Evolutionary conservation across 2,113 vertebrate species (phyloP).

Genomic region (Hiodon tergisus): DNA sequence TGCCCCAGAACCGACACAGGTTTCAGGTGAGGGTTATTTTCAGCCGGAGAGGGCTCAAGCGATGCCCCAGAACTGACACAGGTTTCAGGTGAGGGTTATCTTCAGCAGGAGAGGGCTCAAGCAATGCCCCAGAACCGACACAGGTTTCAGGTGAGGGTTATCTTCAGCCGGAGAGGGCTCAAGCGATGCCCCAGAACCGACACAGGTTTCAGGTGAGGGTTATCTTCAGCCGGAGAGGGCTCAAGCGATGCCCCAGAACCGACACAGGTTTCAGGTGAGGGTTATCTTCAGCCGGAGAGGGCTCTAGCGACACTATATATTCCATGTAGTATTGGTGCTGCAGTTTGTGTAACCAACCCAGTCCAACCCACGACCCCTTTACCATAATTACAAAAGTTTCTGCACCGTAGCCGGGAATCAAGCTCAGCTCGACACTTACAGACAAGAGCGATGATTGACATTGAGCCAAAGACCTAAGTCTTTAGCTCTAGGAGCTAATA

Average conservation of each 20-base stretch:
- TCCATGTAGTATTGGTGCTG: no score
- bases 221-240: background rate
- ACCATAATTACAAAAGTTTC: no score
- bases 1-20: constrained; percentile 54
- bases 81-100: constrained; percentile 67
- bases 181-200: constrained; percentile 52
- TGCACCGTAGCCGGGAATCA: no score
- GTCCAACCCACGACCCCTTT: no score
- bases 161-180: background rate
- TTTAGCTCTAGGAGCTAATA: no score
- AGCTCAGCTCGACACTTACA: no score
- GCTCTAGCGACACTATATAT: no score
- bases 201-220: constrained; percentile 69
- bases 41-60: background rate
- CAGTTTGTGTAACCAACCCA: no score
- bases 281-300: background rate
- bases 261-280: constrained; percentile 70
- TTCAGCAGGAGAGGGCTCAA: background rate
- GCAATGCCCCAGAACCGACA: constrained; percentile 42
- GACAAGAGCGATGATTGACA: no score
- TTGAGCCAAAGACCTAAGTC: no score
- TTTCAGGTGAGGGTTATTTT: constrained; percentile 66
- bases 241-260: constrained; percentile 35
- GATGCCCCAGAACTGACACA: constrained; percentile 44
- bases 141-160: constrained; percentile 67